Base-by-base conservation (phyloP, 2,113 vertebrate species). In the Corynorhinus townsendii region DNA sequence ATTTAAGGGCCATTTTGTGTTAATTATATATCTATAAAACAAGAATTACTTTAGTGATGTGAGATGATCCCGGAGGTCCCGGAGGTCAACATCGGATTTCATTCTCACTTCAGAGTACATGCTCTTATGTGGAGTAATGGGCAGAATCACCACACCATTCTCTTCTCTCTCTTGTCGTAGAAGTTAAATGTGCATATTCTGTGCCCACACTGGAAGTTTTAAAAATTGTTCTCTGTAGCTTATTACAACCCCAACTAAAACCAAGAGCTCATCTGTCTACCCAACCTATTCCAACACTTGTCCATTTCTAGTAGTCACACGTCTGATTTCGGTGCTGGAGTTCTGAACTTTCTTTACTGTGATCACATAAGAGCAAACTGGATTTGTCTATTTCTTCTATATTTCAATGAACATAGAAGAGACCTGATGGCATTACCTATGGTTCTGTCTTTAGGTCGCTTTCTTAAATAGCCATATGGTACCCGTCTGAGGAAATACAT, bases 101-200 rank as follows among this genome's bases (percentile, higher is more conserved):
- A 17, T 62, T 83, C 24, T 54, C 38, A 8, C 11, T 59, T 19
- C 66, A 35, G 26, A 72, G 62, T 3, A 0, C 1, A 1, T 11
- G 7, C 9, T 68, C n/a, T 69, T 30, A 26, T 4, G 52, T 30
- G 52, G 59, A 66, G 62, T 0, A 43, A 16, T 0, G 0, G n/a
- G 8, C n/a, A 81, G 28, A 80, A 49, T 26, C 1, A 7, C 24
- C 24, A 15, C 5, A 15, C 16, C 28, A 33, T 33, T 20, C 16
- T 59, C 0, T 15, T 75, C 52, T 75, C 11, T 47, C 47, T 49
- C 43, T 40, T 81, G 3, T n/a, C 72, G 35, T 7, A 73, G 35
- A 85, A 66, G 7, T 56, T 33, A 90, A 68, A 54, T 28, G 12
- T 43, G 1, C n/a, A 49, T n/a, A 28, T 40, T 93, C 11, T 72